Conservation (phyloP, 1,140 invertebrate genomes). For the Condylostylus longicornis region DNA sequence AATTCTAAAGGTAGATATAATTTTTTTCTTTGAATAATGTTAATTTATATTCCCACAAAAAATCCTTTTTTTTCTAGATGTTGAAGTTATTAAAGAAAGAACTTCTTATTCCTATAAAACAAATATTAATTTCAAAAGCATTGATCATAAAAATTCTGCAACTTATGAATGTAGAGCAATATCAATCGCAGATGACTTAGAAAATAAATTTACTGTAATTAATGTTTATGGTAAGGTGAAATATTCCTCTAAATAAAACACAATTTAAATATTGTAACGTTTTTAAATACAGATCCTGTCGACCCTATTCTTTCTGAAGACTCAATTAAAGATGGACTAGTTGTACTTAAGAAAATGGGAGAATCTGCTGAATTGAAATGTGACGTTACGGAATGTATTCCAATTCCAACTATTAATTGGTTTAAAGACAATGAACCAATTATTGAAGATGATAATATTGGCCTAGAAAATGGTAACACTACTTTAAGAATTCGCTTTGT, state of each 20-base stretch:
- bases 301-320: no score
- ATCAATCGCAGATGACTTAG: conserved; percentile 10
- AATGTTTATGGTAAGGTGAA: conserved; percentile 14
- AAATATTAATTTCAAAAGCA: conserved; percentile 15
- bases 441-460: conserved; percentile 21
- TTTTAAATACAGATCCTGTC: neutral
- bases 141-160: conserved; percentile 17
- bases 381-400: conserved; percentile 28
- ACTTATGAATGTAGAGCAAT: conserved; percentile 23
- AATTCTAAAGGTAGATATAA: conserved; percentile 4
- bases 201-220: conserved; percentile 16
- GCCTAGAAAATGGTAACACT: conserved; percentile 31
- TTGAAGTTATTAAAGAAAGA: conserved; percentile 9
- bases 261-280: neutral
- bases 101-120: conserved; percentile 21
- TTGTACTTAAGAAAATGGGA: conserved; percentile 21
- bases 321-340: neutral
- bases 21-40: neutral
- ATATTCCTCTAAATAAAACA: neutral
- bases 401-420: conserved; percentile 33
- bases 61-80: conserved; percentile 3
- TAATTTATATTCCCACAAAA: neutral
- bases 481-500: conserved; percentile 23
- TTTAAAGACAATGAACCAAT: conserved; percentile 28
- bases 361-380: conserved; percentile 30